Conservation (phyloP, 2,113 vertebrate genomes). For the Dicentrarchus labrax region DNA sequence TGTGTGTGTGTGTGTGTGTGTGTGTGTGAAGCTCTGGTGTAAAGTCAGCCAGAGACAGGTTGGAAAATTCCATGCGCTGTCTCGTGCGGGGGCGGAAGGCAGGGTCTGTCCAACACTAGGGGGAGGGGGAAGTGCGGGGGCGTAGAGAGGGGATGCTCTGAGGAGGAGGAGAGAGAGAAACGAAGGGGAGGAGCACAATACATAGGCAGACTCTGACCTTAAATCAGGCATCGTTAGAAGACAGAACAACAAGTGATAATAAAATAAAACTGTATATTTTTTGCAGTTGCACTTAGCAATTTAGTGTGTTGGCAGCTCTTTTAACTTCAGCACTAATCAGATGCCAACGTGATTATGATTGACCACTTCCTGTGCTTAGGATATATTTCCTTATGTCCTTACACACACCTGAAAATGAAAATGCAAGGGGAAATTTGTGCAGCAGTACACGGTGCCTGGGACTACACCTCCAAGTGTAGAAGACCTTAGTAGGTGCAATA, state of each 20-base stretch:
- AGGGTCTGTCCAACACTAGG: conserved; percentile 50
- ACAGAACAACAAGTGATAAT: not conserved
- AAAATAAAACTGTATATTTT: not conserved
- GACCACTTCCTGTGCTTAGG: too few species aligned
- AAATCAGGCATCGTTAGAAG: not conserved
- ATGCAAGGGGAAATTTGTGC: not conserved
- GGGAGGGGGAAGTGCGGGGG: conserved; percentile 33
- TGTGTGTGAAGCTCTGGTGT: conserved; percentile 14
- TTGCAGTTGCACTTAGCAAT: not conserved
- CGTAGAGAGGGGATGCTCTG: conserved; percentile 43
- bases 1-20: conserved; percentile 23
- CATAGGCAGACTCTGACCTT: not conserved
- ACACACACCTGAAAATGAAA: too few species aligned
- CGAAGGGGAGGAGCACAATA: not conserved
- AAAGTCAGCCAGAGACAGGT: conserved; percentile 43
- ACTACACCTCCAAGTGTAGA: too few species aligned
- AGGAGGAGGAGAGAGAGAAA: not conserved
- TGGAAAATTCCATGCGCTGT: conserved; percentile 64
- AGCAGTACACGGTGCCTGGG: too few species aligned
- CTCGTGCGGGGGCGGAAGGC: conserved; percentile 46
- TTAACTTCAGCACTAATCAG: too few species aligned
- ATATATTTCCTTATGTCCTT: too few species aligned
- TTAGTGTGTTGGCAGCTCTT: too few species aligned
- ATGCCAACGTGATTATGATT: too few species aligned
- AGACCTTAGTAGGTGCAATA: too few species aligned